Conservation (phyloP, 2,113 vertebrate species). For the Meleagris gallopavo region DNA sequence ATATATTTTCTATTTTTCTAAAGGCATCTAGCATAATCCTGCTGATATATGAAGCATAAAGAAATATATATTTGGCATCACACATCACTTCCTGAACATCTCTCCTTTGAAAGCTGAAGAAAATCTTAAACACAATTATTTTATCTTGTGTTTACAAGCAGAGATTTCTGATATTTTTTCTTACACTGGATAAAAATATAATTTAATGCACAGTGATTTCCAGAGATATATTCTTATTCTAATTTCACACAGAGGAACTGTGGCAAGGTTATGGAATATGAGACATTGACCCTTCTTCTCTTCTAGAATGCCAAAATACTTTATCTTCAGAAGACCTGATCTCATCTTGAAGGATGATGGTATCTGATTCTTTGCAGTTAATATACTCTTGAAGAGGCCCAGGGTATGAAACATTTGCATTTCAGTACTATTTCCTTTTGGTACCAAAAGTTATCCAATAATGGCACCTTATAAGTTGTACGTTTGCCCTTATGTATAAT, state of each 20-base stretch:
- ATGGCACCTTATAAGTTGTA: neutral
- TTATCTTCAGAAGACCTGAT: neutral
- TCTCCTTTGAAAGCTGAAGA: neutral
- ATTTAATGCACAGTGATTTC: neutral
- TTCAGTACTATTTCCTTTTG: neutral
- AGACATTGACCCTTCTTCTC: neutral
- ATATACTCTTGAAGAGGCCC: neutral
- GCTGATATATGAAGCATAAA: neutral
- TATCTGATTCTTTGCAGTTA: neutral
- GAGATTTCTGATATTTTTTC: neutral
- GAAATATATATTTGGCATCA: neutral
- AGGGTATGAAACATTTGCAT: neutral
- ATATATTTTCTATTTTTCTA: neutral
- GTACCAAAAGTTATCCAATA: neutral
- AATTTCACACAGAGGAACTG: neutral
- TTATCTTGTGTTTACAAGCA: accelerated
- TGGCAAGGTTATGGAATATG: neutral
- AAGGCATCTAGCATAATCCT: neutral
- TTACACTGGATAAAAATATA: neutral
- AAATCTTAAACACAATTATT: neutral
- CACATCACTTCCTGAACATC: neutral
- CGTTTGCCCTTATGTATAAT: neutral
- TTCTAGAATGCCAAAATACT: neutral
- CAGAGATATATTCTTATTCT: neutral
- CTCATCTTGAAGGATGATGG: neutral